Conservation (phyloP, 2,888 invertebrate genomes). For the Spisula subtruncata region DNA sequence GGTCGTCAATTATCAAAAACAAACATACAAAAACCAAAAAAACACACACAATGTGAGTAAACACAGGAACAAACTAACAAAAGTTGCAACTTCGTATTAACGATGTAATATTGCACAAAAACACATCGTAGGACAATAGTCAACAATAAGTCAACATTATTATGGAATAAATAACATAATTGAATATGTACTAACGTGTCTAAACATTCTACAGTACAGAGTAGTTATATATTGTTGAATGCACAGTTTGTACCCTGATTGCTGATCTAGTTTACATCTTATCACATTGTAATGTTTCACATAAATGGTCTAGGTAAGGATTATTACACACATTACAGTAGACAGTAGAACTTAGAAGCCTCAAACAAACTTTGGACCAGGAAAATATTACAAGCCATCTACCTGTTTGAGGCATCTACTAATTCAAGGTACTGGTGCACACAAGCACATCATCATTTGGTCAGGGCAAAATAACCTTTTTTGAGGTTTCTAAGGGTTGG, state of each 20-base stretch:
- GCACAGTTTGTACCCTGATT: neutral
- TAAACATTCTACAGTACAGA: neutral
- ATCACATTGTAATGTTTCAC: neutral
- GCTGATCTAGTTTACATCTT: neutral
- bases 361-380: too few relatives aligned
- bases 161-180: conserved; percentile 13
- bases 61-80: neutral
- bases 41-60: neutral
- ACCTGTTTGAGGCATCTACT: too few relatives aligned
- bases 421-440: too few relatives aligned
- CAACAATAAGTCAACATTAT: neutral
- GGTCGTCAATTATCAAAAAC: neutral
- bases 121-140: neutral
- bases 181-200: neutral
- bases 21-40: neutral
- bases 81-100: neutral
- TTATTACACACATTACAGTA: too few relatives aligned
- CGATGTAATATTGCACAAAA: conserved; percentile 14
- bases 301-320: neutral
- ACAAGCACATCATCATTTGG: too few relatives aligned
- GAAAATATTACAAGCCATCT: too few relatives aligned
- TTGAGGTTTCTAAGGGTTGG: too few relatives aligned
- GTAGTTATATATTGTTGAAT: neutral
- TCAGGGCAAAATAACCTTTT: too few relatives aligned
- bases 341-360: too few relatives aligned